These are phyloP conservation scores for Vulpes ferrilata DNA, from an alignment of 2,113 vertebrate genomes.

Conservation along the genomic window DNA sequence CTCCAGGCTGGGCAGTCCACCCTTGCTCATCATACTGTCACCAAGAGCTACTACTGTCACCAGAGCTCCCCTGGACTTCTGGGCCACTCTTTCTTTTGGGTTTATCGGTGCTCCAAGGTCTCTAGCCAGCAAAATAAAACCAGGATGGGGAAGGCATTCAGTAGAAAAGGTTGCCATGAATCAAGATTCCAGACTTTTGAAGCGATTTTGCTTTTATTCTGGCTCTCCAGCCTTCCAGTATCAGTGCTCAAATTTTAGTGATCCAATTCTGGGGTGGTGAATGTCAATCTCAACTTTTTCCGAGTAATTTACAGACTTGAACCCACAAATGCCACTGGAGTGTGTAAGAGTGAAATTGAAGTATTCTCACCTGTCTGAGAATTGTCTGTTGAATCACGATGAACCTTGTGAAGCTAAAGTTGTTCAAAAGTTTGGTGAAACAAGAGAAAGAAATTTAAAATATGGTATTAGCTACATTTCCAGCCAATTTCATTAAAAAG, in stretches of 20 bases:
- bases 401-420: slow-evolving; percentile 91
- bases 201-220: not conserved
- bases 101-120: not conserved
- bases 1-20: not conserved
- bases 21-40: not conserved
- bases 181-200: not conserved
- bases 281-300: not conserved
- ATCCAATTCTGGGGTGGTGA: not conserved
- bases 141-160: not conserved
- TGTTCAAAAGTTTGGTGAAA: slow-evolving; percentile 68
- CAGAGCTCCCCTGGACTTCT: not conserved
- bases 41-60: too few relatives aligned
- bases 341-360: slow-evolving; percentile 39
- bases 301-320: not conserved
- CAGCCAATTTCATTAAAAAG: slow-evolving; percentile 39
- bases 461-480: slow-evolving; percentile 33
- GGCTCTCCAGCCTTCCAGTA: not conserved
- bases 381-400: slow-evolving; percentile 91
- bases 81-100: not conserved
- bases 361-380: slow-evolving; percentile 92
- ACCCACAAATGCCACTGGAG: not conserved
- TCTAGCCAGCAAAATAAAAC: slow-evolving; percentile 22
- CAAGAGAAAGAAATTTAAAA: slow-evolving; percentile 67
- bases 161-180: not conserved
- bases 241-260: not conserved